Percentiles rank a stretch among this genome's conserved stretches.
Conservation (phyloP, 2,888 invertebrate genomes). For the Xestia ashworthii region DNA sequence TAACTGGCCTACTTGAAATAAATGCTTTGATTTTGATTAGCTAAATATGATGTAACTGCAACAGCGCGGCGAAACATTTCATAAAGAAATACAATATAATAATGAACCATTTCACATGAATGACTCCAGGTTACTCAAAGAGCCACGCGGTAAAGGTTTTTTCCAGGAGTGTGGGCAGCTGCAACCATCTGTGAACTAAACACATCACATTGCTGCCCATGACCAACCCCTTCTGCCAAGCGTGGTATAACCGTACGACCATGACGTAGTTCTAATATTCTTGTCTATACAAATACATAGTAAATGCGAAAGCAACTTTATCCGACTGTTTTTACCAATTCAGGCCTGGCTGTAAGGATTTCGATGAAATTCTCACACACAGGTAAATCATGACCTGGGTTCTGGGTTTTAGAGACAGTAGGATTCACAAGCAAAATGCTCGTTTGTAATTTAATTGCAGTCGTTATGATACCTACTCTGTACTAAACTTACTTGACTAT, state of each 20-base stretch:
- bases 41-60: background rate
- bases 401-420: background rate
- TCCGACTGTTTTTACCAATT: too few species aligned
- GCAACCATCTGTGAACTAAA: constrained; percentile 39
- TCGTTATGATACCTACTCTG: background rate
- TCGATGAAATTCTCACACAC: background rate
- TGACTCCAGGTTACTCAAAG: constrained; percentile 25
- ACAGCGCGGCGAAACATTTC: background rate
- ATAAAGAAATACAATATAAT: background rate
- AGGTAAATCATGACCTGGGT: background rate
- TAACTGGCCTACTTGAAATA: too few species aligned
- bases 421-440: background rate
- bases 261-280: background rate
- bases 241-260: background rate
- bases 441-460: background rate
- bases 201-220: constrained; percentile 26
- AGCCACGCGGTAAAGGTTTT: constrained; percentile 29
- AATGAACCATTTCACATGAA: constrained; percentile 24
- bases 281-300: too few species aligned
- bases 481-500: too few species aligned
- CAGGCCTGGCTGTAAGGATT: background rate
- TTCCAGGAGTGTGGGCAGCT: constrained; percentile 47
- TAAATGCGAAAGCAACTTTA: too few species aligned
- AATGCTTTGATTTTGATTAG: too few species aligned
- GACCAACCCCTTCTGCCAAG: constrained; percentile 27